Conservation (phyloP, 2,888 invertebrate genomes). For the Hirtodrosophila confusa region DNA sequence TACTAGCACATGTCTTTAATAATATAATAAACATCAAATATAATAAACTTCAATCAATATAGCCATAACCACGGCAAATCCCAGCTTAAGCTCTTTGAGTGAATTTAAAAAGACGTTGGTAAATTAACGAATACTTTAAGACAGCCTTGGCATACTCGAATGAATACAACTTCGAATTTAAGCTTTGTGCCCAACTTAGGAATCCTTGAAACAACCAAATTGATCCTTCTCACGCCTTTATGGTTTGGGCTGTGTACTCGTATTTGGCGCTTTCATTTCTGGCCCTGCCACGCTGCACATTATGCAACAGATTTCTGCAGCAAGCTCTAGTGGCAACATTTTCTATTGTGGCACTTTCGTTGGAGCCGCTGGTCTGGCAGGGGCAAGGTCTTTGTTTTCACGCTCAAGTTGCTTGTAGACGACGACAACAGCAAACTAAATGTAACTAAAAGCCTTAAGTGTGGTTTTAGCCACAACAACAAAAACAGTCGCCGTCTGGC, state of each 20-base stretch:
- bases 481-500: constrained; percentile 11
- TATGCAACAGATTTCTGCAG: constrained; percentile 50
- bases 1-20: too few species aligned
- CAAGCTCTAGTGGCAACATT: constrained; percentile 26
- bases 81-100: neutral
- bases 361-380: constrained; percentile 13
- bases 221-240: constrained; percentile 16
- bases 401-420: constrained; percentile 46
- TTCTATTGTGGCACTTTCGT: constrained; percentile 39
- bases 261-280: constrained; percentile 26
- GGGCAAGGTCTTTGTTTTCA: constrained; percentile 50
- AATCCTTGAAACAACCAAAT: constrained; percentile 30
- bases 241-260: neutral
- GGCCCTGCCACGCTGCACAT: constrained; percentile 22
- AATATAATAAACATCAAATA: too few species aligned
- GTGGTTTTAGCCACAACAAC: constrained; percentile 53
- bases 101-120: neutral
- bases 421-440: constrained; percentile 52
- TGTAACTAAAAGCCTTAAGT: constrained; percentile 62
- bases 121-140: neutral
- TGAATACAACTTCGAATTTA: constrained; percentile 1
- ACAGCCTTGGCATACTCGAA: neutral
- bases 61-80: too few species aligned
- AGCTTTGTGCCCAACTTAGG: constrained; percentile 4
- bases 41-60: too few species aligned